Evolutionary conservation across 2,113 vertebrate genomes (phyloP), one percentile per base, ranked within the genome.

Genomic region (Heliornis fulica): DNA sequence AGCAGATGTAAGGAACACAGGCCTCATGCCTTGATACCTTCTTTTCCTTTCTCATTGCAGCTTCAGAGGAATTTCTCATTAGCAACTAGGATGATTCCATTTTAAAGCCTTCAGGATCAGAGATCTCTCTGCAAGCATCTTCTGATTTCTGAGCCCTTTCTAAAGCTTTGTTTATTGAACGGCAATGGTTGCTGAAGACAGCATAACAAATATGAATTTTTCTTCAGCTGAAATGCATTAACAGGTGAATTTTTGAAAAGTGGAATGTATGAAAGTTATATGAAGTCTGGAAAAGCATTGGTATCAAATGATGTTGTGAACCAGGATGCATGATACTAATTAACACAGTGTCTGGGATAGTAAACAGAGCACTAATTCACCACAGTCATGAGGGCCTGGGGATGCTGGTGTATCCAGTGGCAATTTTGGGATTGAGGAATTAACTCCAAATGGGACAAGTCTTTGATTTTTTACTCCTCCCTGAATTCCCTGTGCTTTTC

Each of bases 111-210:
- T 56, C 63, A 76, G 92, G 81, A 81, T 91, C 74, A 82, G 83
- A 96, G 77, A 64, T 87, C 53, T 80, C 87, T 95, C 93, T 95
- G 69, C 32, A 94, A 93, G 11, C 46, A 60, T 81, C 20, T 63
- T 72, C 76, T 74, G 84, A 95, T 45, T 91, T 95, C 54, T 51
- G 20, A 76, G 36, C 29, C 19, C 31, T 91, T 54, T 70, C 12
- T 46, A 70, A 89, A 87, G 8, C 38, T 76, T 93, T 17, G 6
- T 83, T 72, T 94, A 54, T n/a, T 90, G 63, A 70, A 46, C 56
- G 74, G 15, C 17, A 6, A 3, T 50, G 54, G 63, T 7, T 79
- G 12, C 63, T 59, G 74, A 72, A 84, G 50, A 38, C 29, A 3
- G 10, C 10, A 38, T 60, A 50, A 41, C 10, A 82, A 82, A 41